Evolutionary conservation across 2,888 invertebrate genomes (phyloP).

Genomic region (Microchrysa polita): DNA sequence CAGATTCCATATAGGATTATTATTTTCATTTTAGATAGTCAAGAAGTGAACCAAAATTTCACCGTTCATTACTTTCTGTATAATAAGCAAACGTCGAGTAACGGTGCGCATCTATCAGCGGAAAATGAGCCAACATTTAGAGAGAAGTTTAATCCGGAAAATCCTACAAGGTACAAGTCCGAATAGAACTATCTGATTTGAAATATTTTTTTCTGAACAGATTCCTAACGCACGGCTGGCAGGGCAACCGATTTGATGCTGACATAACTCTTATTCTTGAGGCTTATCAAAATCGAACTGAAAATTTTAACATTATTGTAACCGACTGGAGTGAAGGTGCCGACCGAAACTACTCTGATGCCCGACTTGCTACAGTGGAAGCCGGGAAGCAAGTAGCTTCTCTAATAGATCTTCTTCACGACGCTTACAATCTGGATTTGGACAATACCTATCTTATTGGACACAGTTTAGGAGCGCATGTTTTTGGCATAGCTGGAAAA

Average conservation of each 20-base stretch:
- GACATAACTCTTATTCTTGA: conserved; percentile 36
- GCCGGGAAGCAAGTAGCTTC: conserved; percentile 44
- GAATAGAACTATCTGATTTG: too few relatives aligned
- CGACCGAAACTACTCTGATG: conserved; percentile 65
- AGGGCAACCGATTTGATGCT: conserved; percentile 65
- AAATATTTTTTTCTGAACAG: conserved; percentile 18
- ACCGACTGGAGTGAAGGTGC: conserved; percentile 68
- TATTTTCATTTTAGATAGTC: too few relatives aligned
- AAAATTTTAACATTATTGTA: conserved; percentile 66
- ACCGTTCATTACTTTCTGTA: conserved; percentile 54
- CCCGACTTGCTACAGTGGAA: conserved; percentile 60
- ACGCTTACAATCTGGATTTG: conserved; percentile 11
- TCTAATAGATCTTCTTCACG: conserved; percentile 37
- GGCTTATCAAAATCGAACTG: conserved; percentile 67
- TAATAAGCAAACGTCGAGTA: conserved; percentile 55
- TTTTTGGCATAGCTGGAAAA: conserved; percentile 46
- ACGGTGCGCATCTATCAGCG: background rate
- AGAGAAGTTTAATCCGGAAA: conserved; percentile 31
- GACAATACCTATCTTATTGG: conserved; percentile 42
- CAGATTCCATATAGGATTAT: too few relatives aligned
- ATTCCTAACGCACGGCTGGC: conserved; percentile 66
- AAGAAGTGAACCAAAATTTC: background rate
- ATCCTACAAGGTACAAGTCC: conserved; percentile 41
- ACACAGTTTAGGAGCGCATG: conserved; percentile 47
- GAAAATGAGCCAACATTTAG: conserved; percentile 12